Base-by-base conservation (phyloP, 2,888 invertebrate genomes). In the Hemicrepidius hirtus region DNA sequence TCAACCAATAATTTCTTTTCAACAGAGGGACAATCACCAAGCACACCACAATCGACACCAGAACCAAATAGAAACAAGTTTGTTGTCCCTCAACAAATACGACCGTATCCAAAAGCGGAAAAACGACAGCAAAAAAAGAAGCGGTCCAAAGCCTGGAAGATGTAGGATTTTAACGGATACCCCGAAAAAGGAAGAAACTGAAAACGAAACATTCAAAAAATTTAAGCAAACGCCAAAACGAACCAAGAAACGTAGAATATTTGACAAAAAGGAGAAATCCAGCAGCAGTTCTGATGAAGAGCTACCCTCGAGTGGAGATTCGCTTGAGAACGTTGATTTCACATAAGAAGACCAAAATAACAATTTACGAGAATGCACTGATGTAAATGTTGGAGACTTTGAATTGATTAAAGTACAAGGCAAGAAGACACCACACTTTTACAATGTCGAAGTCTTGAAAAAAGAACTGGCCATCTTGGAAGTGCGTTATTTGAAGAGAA, bases 401-500 rank as follows among this genome's bases (percentile, higher is more conserved):
- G 59, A 10, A 18, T 59, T 59, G 40, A 37, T 59, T 40, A 35
- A 18, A 37, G 18, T 59, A n/a, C n/a, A n/a, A n/a, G n/a, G n/a
- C 3, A 37, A 59, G 20, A 59, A 40, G 24, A 37, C 18, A 10
- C 16, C 13, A 40, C 59, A 37, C 1, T 59, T 37, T 59, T 59
- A 37, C 37, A n/a, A 37, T 40, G 59, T 40, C 16, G 40, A 35
- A 16, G 20, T 59, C 9, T 37, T 59, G n/a, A 59, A 59, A 37
- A 59, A 3, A 59, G 40, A 59, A 35, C 16, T 35, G n/a, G 57
- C 1, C 9, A 28, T 13, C 16, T 57, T 59, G n/a, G 37, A 59
- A 59, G 59, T 59, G 40, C 12, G 59, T 18, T 59, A 59, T 35
- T 37, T 59, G 18, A 35, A 59, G 40, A 59, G 59, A 40, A 20